Conservation (phyloP, 2,888 invertebrate genomes). For the Caenorhabditis drosophilae region DNA sequence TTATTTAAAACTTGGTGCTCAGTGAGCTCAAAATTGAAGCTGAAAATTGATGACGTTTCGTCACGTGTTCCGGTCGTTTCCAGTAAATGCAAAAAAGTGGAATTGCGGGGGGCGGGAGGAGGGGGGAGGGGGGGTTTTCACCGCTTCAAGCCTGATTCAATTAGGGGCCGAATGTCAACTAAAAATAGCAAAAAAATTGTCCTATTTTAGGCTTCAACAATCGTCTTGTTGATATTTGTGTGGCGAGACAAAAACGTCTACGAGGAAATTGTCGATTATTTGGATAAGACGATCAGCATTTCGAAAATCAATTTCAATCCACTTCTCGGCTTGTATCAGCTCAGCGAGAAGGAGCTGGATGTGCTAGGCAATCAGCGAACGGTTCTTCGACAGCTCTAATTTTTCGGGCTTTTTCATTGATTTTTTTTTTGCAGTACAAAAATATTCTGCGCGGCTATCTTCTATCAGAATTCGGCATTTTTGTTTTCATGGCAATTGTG, state of each 20-base stretch:
- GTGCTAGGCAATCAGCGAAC: constrained; percentile 53
- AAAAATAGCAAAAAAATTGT: not conserved
- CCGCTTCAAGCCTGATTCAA: too few species aligned
- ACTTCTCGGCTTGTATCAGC: constrained; percentile 56
- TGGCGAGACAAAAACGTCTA: constrained; percentile 56
- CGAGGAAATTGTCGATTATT: constrained; percentile 64
- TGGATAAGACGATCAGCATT: constrained; percentile 62
- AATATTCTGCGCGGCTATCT: constrained; percentile 59
- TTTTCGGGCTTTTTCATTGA: not conserved
- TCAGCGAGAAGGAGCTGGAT: constrained; percentile 56
- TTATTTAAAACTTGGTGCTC: too few species aligned
- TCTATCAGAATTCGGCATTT: constrained; percentile 55
- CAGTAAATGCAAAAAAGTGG: too few species aligned
- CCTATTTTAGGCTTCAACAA: constrained; percentile 41
- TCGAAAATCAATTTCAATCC: constrained; percentile 67
- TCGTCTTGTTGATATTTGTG: constrained; percentile 43
- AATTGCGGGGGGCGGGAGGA: too few species aligned
- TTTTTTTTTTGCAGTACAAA: constrained; percentile 59
- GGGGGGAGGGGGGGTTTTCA: too few species aligned
- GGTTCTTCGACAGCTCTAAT: constrained; percentile 33
- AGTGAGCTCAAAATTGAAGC: too few species aligned
- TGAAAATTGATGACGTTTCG: too few species aligned
- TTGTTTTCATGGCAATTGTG: constrained; percentile 52
- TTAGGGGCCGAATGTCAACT: not conserved
- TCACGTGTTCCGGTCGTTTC: too few species aligned